These are phyloP conservation scores for Peromyscus aztecus DNA, from an alignment of 2,797 vertebrate genomes.

Conservation along the genomic window DNA sequence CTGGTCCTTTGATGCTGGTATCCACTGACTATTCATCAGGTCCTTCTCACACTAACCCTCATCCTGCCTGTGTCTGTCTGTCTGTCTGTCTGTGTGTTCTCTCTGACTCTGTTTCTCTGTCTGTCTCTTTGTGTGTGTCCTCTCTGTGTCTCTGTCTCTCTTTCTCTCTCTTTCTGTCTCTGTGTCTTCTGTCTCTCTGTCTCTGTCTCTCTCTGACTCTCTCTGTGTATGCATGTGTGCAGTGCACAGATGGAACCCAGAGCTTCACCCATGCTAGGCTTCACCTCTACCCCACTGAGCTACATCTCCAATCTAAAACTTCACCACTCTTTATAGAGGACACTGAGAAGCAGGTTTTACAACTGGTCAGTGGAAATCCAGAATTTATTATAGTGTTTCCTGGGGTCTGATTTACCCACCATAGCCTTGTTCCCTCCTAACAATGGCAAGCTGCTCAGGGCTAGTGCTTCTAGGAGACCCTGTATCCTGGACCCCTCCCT, in stretches of 20 bases:
- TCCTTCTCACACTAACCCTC: background rate
- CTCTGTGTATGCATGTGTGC: background rate
- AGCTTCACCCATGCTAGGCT: background rate
- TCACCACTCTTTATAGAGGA: background rate
- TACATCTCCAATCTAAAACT: background rate
- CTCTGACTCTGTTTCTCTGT: no score
- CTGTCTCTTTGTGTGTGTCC: no score
- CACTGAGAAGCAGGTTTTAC: background rate
- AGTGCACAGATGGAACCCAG: background rate
- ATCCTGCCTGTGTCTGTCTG: no score
- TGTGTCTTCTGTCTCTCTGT: no score
- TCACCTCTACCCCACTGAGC: background rate
- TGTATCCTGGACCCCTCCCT: background rate
- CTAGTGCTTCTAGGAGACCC: background rate
- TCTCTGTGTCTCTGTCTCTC: no score
- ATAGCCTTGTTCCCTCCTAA: no score
- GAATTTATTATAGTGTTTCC: background rate
- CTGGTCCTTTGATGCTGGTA: background rate
- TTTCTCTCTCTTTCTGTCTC: no score
- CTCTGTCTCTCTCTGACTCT: no score
- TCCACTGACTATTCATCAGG: background rate
- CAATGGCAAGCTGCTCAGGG: background rate
- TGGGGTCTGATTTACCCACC: background rate
- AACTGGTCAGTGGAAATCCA: background rate
- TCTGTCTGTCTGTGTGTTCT: background rate